Base-by-base conservation (phyloP, 2,797 vertebrate genomes). In the Cryptoprocta ferox region DNA sequence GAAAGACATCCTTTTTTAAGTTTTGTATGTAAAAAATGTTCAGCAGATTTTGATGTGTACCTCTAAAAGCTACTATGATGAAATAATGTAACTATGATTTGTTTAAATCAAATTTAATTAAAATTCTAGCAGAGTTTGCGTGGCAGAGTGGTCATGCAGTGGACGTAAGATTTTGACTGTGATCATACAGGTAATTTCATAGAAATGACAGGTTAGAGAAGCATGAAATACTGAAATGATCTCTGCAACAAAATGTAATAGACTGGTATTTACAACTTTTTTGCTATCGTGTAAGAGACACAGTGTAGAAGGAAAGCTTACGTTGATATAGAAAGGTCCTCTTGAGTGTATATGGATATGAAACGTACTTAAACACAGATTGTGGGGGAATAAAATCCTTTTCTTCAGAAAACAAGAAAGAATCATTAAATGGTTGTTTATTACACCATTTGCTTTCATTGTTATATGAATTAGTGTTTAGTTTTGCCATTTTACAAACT, bases 1-100 rank as follows among this genome's bases (percentile, higher is more conserved):
- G 97, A 99, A 99, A 99, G 98, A 99, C 99, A 99, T 99, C 99
- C 98, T 99, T 99, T 99, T 99, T 99, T 99, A 99, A 99, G 98
- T 97, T 97, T 98, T 94, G 93, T 98, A 96, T 98, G 5, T 98
- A 94, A 98, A 98, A 96, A 98, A 91, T 98, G 91, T 98, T 97
- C 92, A 98, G 92, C 97, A 98, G 82, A 83, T 97, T 98, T 98
- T 98, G 95, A 94, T 98, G 80, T 48, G 82, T 95, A 98, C 88
- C 73, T 98, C 89, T 98, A 96, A 98, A 98, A 98, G 95, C 59
- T 98, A 56, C 85, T 96, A n/a, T 97, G 95, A 95, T 98, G 92
- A 98, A 97, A 97, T 96, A 97, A 94, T 95, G 70, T 87, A 80
- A 87, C 83, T 83, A 87, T 81, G 95, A 94, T 94, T 16, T 96